phyloP scores from a whole-genome alignment of 2,888 invertebrate genomes.

The Dryobota labecula region DNA sequence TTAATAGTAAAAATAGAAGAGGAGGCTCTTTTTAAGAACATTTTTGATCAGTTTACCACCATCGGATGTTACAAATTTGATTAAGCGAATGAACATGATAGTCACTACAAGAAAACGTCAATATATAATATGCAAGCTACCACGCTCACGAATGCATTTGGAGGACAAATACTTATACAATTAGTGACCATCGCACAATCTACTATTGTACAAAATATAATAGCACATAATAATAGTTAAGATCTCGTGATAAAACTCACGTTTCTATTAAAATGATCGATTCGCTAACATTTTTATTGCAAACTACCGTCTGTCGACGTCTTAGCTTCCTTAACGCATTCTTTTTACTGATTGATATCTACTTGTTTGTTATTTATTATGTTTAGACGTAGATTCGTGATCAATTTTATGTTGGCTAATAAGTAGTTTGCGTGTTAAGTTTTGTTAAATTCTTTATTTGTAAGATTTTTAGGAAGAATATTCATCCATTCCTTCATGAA shows the following conservation, averaged over 20 bases:
- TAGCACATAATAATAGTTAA: constrained; percentile 41
- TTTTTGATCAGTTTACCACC: not conserved
- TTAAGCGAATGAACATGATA: not conserved
- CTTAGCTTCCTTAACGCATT: constrained; percentile 57
- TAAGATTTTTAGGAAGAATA: constrained; percentile 3
- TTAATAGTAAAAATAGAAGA: not conserved
- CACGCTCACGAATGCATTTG: constrained; percentile 17
- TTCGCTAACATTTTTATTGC: constrained; percentile 53
- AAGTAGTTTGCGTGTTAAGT: constrained; percentile 27
- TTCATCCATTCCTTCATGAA: constrained; percentile 17
- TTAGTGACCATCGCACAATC: constrained; percentile 34
- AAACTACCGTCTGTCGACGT: constrained; percentile 47
- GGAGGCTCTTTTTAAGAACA: no score
- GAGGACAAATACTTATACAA: constrained; percentile 51
- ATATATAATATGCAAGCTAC: constrained; percentile 13
- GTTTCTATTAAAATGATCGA: constrained; percentile 61
- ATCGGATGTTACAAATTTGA: not conserved
- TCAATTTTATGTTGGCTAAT: constrained; percentile 49
- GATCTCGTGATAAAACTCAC: constrained; percentile 62
- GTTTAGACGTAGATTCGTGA: constrained; percentile 31
- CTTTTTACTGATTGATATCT: constrained; percentile 43
- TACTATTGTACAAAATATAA: constrained; percentile 34
- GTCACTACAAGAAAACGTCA: not conserved
- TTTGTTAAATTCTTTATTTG: not conserved
- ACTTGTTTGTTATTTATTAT: constrained; percentile 50